Conservation (phyloP, 2,888 invertebrate genomes). For the Epiblema foenella region DNA sequence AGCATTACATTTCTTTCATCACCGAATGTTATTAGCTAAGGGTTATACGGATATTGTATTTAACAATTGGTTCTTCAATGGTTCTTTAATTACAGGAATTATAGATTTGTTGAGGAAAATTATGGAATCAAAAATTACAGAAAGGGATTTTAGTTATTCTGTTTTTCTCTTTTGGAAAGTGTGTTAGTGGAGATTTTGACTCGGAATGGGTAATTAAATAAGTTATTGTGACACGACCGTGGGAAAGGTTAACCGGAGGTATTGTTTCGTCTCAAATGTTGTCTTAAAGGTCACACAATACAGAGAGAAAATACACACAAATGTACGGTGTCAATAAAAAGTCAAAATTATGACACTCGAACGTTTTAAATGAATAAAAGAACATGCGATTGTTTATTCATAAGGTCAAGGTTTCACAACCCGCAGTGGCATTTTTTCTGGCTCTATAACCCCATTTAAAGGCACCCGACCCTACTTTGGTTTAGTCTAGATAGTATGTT, state of each 20-base stretch:
- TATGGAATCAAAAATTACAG: constrained; percentile 10
- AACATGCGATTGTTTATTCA: neutral
- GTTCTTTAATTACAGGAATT: constrained; percentile 23
- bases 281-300: constrained; percentile 37
- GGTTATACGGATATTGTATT: constrained; percentile 25
- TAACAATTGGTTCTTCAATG: constrained; percentile 1
- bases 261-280: constrained; percentile 37
- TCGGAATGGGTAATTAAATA: constrained; percentile 36
- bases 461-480: neutral
- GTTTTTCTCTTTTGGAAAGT: constrained; percentile 23
- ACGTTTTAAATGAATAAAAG: neutral
- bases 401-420: neutral
- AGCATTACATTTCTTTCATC: constrained; percentile 11
- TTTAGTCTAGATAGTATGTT: neutral
- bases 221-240: constrained; percentile 30
- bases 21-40: neutral
- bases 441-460: neutral
- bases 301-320: constrained; percentile 31
- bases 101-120: constrained; percentile 33
- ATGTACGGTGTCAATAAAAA: constrained; percentile 12
- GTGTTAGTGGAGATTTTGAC: constrained; percentile 29
- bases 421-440: neutral
- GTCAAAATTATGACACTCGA: neutral
- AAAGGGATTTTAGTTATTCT: constrained; percentile 15
- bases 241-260: constrained; percentile 33